Percentiles rank a stretch among this genome's conserved stretches.
phyloP scores from a whole-genome alignment of 2,797 vertebrate species.

The Muscicapa comitata region DNA sequence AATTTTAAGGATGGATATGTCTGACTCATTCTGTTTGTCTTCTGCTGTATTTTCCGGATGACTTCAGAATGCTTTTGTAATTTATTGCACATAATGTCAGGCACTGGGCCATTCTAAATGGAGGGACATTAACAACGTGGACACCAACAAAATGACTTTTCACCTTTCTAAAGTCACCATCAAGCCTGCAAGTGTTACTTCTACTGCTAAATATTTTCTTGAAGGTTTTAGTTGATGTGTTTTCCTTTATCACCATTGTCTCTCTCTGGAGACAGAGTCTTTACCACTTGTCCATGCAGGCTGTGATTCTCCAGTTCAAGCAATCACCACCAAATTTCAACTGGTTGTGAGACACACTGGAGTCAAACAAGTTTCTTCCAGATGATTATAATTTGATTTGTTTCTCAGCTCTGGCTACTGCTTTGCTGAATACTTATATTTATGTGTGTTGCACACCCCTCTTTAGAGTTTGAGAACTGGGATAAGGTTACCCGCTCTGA shows the following conservation, averaged over 20 bases:
- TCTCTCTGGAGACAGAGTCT: neutral
- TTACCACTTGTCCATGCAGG: neutral
- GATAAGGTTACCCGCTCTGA: neutral
- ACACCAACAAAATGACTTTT: neutral
- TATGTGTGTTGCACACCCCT: accelerated
- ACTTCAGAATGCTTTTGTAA: neutral
- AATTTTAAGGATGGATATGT: neutral
- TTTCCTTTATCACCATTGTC: neutral
- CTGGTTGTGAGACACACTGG: neutral
- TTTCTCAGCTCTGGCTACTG: neutral
- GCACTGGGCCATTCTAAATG: neutral
- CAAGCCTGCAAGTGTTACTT: neutral
- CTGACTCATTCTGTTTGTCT: slow-evolving; percentile 14
- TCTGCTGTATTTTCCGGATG: neutral
- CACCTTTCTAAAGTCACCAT: neutral
- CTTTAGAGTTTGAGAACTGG: neutral
- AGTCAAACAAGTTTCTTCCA: neutral
- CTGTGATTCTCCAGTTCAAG: neutral
- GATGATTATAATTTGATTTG: neutral
- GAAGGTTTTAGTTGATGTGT: neutral
- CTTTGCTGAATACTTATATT: neutral
- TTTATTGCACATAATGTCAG: neutral
- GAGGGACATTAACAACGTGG: neutral
- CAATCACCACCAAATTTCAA: neutral
- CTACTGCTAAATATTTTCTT: neutral